Conservation (phyloP, 2,797 vertebrate genomes). For the Enteromius fasciolatus region DNA sequence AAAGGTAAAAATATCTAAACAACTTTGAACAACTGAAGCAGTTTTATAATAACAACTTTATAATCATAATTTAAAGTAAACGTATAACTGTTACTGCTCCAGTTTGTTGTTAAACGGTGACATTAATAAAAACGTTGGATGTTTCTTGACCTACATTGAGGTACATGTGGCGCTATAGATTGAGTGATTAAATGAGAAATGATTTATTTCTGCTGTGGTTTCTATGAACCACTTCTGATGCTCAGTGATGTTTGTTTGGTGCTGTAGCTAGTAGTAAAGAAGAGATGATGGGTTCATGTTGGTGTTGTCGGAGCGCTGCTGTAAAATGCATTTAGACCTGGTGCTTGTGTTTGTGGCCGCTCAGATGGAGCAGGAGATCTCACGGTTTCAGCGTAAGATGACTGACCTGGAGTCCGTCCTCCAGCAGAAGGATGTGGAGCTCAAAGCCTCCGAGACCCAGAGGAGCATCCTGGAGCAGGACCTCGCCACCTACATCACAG, state of each 20-base stretch:
- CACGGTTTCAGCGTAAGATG: slow-evolving; percentile 96
- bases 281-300: background rate
- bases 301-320: background rate
- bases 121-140: too few relatives aligned
- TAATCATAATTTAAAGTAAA: too few relatives aligned
- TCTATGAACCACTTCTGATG: background rate
- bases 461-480: slow-evolving; percentile 98
- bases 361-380: slow-evolving; percentile 99
- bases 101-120: background rate
- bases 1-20: too few relatives aligned
- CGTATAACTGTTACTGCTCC: background rate
- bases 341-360: slow-evolving; percentile 62
- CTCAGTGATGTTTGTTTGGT: background rate
- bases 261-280: background rate
- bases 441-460: slow-evolving; percentile 98
- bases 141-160: background rate
- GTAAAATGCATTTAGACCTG: slow-evolving; percentile 60
- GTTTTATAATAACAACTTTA: background rate
- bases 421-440: slow-evolving; percentile 98
- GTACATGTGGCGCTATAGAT: background rate
- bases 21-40: background rate
- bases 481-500: slow-evolving; percentile 98
- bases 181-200: background rate
- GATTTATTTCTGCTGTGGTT: too few relatives aligned
- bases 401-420: slow-evolving; percentile 98